Percentiles rank a stretch among this genome's conserved stretches.
phyloP scores from a whole-genome alignment of 1,140 invertebrate genomes.

The Caligus rogercresseyi region DNA sequence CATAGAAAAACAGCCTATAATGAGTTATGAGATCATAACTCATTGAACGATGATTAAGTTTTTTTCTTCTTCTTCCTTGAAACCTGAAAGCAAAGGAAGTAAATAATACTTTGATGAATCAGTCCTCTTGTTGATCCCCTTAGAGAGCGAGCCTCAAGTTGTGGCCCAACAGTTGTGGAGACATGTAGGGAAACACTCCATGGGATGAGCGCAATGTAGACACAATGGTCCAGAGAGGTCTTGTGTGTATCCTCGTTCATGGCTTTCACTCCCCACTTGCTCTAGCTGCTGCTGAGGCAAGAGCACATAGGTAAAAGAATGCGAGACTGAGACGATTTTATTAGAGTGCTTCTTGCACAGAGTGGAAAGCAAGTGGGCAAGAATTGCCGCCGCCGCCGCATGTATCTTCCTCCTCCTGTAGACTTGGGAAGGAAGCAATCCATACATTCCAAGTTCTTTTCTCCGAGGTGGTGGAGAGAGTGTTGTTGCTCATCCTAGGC shows the following conservation, averaged over 20 bases:
- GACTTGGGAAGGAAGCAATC: background rate
- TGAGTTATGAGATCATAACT: no score
- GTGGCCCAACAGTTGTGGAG: background rate
- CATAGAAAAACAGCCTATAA: no score
- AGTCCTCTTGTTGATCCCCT: background rate
- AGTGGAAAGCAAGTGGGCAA: background rate
- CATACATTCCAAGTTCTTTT: background rate
- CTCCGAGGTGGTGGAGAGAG: no score
- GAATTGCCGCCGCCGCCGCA: background rate
- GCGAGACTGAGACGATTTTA: no score
- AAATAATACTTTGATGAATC: background rate
- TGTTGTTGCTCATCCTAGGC: no score
- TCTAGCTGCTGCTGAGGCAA: no score
- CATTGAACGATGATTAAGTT: background rate
- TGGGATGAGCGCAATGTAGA: no score
- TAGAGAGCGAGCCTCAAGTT: background rate
- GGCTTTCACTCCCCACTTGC: background rate
- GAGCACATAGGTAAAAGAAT: background rate
- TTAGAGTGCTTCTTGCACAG: background rate
- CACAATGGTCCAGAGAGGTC: background rate
- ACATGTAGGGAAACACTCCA: no score
- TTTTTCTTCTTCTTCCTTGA: background rate
- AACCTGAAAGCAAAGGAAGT: background rate
- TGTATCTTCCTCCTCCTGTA: background rate
- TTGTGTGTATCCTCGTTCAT: background rate